These are phyloP conservation scores for Xestia sexstrigata DNA, from an alignment of 2,888 invertebrate species.

Conservation along the genomic window DNA sequence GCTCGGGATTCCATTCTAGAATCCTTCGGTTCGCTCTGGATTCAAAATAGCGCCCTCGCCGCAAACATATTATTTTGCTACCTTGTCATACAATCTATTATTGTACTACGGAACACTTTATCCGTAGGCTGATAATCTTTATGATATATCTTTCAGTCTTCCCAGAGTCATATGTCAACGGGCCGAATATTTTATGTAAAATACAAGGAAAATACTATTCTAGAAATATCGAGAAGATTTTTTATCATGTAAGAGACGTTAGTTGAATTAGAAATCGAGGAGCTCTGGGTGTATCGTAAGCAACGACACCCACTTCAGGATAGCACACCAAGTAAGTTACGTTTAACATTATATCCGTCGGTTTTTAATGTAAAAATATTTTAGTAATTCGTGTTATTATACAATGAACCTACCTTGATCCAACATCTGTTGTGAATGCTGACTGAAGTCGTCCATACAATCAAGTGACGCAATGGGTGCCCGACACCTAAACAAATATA, in stretches of 20 bases:
- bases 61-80: no score
- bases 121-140: not conserved
- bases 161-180: conserved; percentile 40
- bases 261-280: conserved; percentile 32
- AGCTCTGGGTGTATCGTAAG: conserved; percentile 1
- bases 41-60: no score
- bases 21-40: no score
- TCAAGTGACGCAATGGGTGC: conserved; percentile 98
- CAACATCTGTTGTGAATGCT: conserved; percentile 89
- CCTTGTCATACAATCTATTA: no score
- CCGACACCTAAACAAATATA: conserved; percentile 92
- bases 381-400: not conserved
- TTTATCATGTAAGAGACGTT: conserved; percentile 23
- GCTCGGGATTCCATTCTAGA: no score
- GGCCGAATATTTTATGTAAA: conserved; percentile 38
- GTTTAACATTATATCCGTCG: not conserved
- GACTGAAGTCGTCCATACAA: conserved; percentile 98
- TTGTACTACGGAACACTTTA: not conserved
- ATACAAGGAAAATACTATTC: conserved; percentile 41
- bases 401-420: conserved; percentile 84
- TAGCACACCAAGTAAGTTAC: conserved; percentile 23
- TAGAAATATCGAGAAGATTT: conserved; percentile 28
- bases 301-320: not conserved
- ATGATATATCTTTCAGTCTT: conserved; percentile 31
- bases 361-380: not conserved